Conservation (phyloP, 2,797 vertebrate species). For the Hylomyscus alleni region DNA sequence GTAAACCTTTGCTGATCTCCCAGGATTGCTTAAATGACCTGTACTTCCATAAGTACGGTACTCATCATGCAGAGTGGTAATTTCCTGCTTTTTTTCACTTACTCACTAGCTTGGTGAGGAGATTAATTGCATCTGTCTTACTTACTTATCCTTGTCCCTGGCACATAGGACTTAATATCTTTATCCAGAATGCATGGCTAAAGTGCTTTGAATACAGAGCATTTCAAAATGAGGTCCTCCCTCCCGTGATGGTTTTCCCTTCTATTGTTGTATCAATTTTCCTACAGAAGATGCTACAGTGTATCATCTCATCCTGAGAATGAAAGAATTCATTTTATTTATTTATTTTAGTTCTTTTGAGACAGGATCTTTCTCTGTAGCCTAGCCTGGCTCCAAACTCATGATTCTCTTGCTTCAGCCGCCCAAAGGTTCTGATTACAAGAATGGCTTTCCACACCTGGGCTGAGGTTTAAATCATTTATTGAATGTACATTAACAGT, state of each 20-base stretch:
- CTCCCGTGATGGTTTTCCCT: not conserved
- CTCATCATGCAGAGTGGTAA: not conserved
- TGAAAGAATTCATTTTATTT: not conserved
- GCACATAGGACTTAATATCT: slow-evolving; percentile 15
- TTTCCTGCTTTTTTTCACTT: slow-evolving; percentile 22
- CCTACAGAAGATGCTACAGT: not conserved
- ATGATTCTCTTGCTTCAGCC: not conserved
- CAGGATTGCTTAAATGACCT: not conserved
- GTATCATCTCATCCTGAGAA: slow-evolving; percentile 29
- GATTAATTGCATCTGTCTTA: slow-evolving; percentile 5
- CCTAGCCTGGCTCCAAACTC: not conserved
- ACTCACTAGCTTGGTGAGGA: not conserved
- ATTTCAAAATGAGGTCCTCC: not conserved
- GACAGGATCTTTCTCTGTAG: not conserved
- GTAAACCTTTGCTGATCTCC: not conserved
- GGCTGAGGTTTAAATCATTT: not conserved
- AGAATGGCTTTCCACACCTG: not conserved
- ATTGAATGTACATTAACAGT: not conserved
- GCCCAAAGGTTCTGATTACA: not conserved
- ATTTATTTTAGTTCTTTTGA: not conserved
- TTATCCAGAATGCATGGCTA: not conserved
- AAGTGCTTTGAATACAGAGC: not conserved
- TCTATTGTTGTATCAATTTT: not conserved
- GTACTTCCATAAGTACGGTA: not conserved
- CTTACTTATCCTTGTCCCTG: not conserved